Percentiles rank a stretch among this genome's conserved stretches.
Conservation (phyloP, 1,140 invertebrate genomes). For the Doryteuthis pealeii region DNA sequence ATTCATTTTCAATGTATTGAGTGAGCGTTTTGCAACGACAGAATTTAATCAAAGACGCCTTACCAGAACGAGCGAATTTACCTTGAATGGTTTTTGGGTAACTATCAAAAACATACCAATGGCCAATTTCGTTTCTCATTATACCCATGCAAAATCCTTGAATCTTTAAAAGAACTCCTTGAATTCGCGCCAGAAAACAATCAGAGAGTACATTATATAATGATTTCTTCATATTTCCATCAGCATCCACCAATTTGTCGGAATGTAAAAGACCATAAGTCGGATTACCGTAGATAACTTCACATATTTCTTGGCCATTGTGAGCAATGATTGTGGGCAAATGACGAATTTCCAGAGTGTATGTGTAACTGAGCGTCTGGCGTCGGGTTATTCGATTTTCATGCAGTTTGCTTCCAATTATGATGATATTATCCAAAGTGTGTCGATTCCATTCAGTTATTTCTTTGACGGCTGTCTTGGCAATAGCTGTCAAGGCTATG, state of each 20-base stretch:
- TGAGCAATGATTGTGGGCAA: not conserved
- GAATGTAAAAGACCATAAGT: not conserved
- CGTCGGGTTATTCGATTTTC: not conserved
- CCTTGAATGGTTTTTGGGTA: not conserved
- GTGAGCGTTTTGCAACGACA: not conserved
- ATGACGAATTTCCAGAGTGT: not conserved
- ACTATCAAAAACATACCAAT: not conserved
- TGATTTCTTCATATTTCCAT: not conserved
- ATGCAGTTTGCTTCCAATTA: not conserved
- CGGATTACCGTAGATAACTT: not conserved
- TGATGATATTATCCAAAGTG: not conserved
- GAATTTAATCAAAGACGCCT: not conserved
- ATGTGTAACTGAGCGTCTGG: not conserved
- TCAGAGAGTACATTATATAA: not conserved
- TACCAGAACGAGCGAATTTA: not conserved
- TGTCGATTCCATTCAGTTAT: not conserved
- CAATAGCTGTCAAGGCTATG: not conserved
- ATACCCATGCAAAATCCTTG: not conserved
- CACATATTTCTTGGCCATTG: not conserved
- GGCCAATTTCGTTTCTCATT: not conserved
- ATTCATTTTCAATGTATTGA: slow-evolving; percentile 1
- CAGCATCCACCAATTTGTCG: not conserved
- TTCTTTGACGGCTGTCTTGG: not conserved
- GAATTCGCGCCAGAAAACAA: not conserved
- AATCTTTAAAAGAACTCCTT: not conserved